A percentile compares a stretch with the other conserved stretches of the same genome.
These are phyloP conservation scores for Rhabdornis inornatus DNA, from an alignment of 2,113 vertebrate genomes.

Conservation along the genomic window DNA sequence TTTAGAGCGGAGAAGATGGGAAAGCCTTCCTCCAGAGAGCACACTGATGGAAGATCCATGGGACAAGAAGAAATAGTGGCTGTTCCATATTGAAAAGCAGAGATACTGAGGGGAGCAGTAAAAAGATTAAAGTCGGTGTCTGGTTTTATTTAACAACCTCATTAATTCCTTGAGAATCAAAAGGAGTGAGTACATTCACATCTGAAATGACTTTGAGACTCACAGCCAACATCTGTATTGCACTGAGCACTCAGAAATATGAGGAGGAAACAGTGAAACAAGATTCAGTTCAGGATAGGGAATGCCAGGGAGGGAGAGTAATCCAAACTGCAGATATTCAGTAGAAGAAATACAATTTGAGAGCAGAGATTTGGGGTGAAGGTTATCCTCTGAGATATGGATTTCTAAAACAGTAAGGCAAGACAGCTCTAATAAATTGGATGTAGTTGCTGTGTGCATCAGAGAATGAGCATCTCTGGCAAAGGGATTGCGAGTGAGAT, in stretches of 20 bases:
- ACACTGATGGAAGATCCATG: not conserved
- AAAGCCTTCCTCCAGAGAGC: not conserved
- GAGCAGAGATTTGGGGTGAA: not conserved
- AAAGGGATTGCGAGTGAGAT: not conserved
- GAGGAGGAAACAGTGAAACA: conserved; percentile 8
- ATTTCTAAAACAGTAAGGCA: not conserved
- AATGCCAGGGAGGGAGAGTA: not conserved
- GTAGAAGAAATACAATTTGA: not conserved
- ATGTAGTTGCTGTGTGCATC: accelerated
- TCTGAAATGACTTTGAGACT: not conserved
- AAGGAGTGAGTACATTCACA: not conserved
- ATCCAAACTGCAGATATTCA: conserved; percentile 35
- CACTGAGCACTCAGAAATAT: not conserved
- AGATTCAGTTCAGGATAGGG: not conserved
- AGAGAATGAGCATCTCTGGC: not conserved
- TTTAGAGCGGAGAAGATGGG: not conserved
- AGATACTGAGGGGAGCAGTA: not conserved
- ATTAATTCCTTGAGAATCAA: conserved; percentile 23
- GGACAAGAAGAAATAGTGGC: not conserved
- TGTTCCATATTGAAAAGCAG: not conserved
- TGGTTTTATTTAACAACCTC: conserved; percentile 21
- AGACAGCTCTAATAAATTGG: not conserved
- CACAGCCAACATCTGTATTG: not conserved
- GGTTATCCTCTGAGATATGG: not conserved
- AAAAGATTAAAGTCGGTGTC: not conserved